Evolutionary conservation across 2,797 vertebrate species (phyloP).

Genomic region (Phoxinus dragarum): DNA sequence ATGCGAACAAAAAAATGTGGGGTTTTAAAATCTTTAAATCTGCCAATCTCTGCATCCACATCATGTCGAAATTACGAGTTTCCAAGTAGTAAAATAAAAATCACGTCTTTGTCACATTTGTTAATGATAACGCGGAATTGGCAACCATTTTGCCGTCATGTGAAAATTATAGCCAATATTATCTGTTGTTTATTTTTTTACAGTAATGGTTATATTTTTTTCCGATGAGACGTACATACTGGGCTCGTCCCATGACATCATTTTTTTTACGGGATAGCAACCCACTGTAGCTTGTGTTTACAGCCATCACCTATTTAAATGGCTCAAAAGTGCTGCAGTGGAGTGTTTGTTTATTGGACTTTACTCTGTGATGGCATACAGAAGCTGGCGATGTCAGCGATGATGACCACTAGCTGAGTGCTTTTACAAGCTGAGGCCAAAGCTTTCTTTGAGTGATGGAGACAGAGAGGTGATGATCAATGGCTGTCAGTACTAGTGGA

Average conservation of each 20-base stretch:
- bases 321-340: slow-evolving; percentile 11
- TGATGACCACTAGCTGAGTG: slow-evolving; percentile 55
- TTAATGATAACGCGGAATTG: background rate
- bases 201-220: background rate
- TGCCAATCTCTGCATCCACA: background rate
- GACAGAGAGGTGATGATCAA: slow-evolving; percentile 55
- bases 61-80: background rate
- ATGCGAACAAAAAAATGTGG: no score
- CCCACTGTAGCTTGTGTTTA: slow-evolving; percentile 1
- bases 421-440: slow-evolving; percentile 33
- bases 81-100: background rate
- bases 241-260: background rate
- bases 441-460: slow-evolving; percentile 49
- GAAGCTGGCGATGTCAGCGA: slow-evolving; percentile 38
- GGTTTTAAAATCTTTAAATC: background rate
- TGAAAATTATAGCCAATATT: background rate
- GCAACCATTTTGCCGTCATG: background rate
- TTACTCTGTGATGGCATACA: slow-evolving; percentile 35
- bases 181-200: background rate
- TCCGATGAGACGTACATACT: background rate
- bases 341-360: slow-evolving; percentile 48
- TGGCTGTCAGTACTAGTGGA: slow-evolving; percentile 56
- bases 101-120: background rate
- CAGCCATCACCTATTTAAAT: slow-evolving; percentile 27
- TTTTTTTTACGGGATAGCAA: background rate